Conservation (phyloP, 2,797 vertebrate genomes). For the Rhinatrema bivittatum region DNA sequence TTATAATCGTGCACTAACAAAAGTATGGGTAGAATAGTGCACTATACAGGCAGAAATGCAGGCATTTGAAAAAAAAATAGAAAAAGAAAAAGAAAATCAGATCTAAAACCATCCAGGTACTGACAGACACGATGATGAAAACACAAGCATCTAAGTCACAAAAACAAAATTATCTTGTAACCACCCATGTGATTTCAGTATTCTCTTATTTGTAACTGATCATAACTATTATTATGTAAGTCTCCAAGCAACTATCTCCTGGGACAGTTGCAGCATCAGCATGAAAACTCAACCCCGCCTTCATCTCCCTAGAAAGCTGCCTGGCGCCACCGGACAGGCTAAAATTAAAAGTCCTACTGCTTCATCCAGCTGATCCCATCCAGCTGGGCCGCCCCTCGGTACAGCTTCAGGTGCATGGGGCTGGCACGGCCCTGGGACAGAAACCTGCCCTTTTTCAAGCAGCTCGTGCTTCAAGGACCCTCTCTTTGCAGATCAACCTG, state of each 20-base stretch:
- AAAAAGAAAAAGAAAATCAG: slow-evolving; percentile 12
- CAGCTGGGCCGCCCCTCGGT: slow-evolving; percentile 53
- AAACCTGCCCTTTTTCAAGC: slow-evolving; percentile 69
- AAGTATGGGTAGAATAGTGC: slow-evolving; percentile 20
- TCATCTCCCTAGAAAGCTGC: slow-evolving; percentile 14
- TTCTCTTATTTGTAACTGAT: slow-evolving; percentile 39
- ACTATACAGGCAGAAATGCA: slow-evolving; percentile 10
- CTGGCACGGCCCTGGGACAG: slow-evolving; percentile 47
- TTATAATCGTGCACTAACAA: too few relatives aligned
- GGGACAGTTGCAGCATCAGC: slow-evolving; percentile 57
- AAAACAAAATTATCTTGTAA: slow-evolving; percentile 47
- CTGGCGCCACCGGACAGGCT: slow-evolving; percentile 35
- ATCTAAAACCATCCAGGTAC: too few relatives aligned
- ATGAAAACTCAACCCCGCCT: slow-evolving; percentile 19
- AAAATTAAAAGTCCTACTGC: slow-evolving; percentile 41
- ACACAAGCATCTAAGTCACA: slow-evolving; percentile 33
- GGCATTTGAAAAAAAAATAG: rapidly evolving
- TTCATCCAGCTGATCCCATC: slow-evolving; percentile 64
- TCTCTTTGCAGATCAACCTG: slow-evolving; percentile 74
- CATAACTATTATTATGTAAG: slow-evolving; percentile 37
- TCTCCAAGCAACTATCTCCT: slow-evolving; percentile 48
- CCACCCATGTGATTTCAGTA: slow-evolving; percentile 31
- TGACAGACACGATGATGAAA: slow-evolving; percentile 33
- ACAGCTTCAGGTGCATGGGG: slow-evolving; percentile 44
- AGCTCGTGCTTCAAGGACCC: slow-evolving; percentile 72